phyloP scores from a whole-genome alignment of 2,113 vertebrate species.

The Passer domesticus region DNA sequence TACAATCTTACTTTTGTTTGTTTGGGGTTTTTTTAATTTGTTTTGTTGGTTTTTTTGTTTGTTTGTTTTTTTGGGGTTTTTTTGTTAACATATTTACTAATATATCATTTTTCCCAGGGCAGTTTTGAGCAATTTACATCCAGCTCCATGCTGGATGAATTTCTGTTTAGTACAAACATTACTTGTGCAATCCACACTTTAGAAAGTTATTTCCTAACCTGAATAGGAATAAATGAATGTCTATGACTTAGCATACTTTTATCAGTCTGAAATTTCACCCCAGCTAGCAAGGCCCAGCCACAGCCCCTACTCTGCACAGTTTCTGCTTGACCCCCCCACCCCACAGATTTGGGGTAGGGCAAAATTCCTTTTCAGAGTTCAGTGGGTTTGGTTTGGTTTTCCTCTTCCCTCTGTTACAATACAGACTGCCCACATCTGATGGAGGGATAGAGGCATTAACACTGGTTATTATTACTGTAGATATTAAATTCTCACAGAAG shows the following conservation, averaged over 20 bases:
- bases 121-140: not conserved
- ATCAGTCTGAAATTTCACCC: not conserved
- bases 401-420: not conserved
- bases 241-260: not conserved
- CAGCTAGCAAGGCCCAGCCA: not conserved
- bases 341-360: not conserved
- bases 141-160: not conserved
- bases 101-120: not conserved
- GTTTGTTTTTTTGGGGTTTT: not conserved
- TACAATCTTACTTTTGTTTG: not conserved
- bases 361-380: not conserved
- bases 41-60: not conserved
- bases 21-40: not conserved
- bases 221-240: not conserved
- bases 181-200: not conserved
- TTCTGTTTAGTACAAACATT: not conserved
- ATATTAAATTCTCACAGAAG: not conserved
- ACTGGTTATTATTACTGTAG: not conserved
- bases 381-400: not conserved
- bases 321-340: not conserved
- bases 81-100: not conserved
- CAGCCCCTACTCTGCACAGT: not conserved
- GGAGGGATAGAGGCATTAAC: not conserved
- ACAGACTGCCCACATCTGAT: not conserved
- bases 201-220: not conserved